Conservation (phyloP, 37 sponge, comb jelly and placozoan species). For the Amphimedon queenslandica region DNA sequence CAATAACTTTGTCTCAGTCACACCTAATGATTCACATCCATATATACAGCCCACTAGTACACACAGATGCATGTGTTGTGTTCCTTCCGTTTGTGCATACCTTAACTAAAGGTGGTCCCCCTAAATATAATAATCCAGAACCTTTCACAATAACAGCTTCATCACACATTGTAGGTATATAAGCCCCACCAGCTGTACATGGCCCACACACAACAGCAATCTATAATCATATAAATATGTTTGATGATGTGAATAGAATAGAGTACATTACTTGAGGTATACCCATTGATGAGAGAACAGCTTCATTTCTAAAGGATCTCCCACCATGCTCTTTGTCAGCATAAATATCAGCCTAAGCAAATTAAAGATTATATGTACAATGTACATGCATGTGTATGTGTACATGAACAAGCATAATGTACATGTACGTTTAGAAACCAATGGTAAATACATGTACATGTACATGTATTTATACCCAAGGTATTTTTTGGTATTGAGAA, state of each 20-base stretch:
- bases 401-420: too few relatives aligned
- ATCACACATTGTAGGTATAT: constrained; percentile 88
- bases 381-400: too few relatives aligned
- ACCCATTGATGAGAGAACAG: constrained; percentile 84
- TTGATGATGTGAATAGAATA: too few relatives aligned
- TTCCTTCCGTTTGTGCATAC: too few relatives aligned
- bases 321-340: constrained; percentile 93
- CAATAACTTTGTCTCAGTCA: background rate
- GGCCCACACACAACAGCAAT: constrained; percentile 87
- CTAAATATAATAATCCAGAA: constrained; percentile 85
- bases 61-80: background rate
- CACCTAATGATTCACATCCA: background rate
- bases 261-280: constrained; percentile 73
- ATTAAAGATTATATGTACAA: too few relatives aligned
- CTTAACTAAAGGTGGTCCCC: constrained; percentile 91
- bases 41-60: background rate
- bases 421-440: too few relatives aligned
- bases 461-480: too few relatives aligned
- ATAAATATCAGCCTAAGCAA: constrained; percentile 89
- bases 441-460: too few relatives aligned
- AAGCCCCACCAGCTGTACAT: constrained; percentile 97
- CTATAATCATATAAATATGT: too few relatives aligned
- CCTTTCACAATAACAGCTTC: constrained; percentile 86
- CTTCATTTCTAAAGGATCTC: constrained; percentile 85
- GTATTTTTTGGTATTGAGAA: too few relatives aligned